A percentile compares a stretch with the other conserved stretches of the same genome.
Evolutionary conservation across 1,140 invertebrate species (phyloP).

Genomic region (Drosophila equinoxialis): DNA sequence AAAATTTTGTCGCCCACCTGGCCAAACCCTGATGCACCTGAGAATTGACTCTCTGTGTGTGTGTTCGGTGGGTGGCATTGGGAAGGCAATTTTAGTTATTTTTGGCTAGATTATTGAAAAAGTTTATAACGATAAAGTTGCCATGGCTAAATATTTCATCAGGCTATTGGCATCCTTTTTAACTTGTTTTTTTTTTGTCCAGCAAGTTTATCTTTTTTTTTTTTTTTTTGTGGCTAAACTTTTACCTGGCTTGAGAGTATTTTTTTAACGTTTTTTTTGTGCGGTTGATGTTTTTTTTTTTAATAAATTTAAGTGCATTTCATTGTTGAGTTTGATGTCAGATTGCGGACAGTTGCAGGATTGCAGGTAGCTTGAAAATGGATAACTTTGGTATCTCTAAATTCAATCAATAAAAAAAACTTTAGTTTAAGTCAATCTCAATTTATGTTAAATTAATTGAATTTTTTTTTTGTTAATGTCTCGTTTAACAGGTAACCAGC

Average conservation of each 20-base stretch:
- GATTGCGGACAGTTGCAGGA: constrained; percentile 41
- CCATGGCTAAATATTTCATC: constrained; percentile 71
- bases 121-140: constrained; percentile 73
- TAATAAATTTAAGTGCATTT: constrained; percentile 75
- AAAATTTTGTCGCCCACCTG: constrained; percentile 55
- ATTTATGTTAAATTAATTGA: constrained; percentile 15
- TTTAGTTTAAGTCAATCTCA: neutral
- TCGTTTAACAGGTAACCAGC: constrained; percentile 84
- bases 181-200: constrained; percentile 34
- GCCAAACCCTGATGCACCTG: constrained; percentile 28
- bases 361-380: constrained; percentile 17
- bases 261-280: constrained; percentile 35
- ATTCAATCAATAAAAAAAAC: neutral
- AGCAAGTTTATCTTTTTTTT: constrained; percentile 66
- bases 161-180: constrained; percentile 53
- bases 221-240: constrained; percentile 51
- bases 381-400: too few species aligned
- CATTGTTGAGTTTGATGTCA: constrained; percentile 49
- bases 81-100: constrained; percentile 48
- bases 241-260: constrained; percentile 48
- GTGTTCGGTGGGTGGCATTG: neutral
- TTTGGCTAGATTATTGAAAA: constrained; percentile 74
- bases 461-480: constrained; percentile 48
- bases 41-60: constrained; percentile 40
- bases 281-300: constrained; percentile 35